phyloP scores from a whole-genome alignment of 2,888 invertebrate species.

The Seira ritae region DNA sequence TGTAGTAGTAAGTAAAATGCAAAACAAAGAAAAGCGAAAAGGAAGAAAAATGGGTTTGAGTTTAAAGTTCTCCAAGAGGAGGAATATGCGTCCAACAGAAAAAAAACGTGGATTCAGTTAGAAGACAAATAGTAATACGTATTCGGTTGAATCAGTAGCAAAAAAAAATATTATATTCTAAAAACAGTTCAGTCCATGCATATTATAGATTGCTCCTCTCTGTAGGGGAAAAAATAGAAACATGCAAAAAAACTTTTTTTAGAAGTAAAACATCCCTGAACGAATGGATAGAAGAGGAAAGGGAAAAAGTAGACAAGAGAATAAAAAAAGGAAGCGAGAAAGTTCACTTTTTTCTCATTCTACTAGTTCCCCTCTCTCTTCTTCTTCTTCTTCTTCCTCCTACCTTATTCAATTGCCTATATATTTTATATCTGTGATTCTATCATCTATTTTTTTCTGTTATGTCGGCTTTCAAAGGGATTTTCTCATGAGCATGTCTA shows the following conservation, averaged over 20 bases:
- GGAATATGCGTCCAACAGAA: conserved; percentile 29
- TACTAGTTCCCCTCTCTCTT: conserved; percentile 32
- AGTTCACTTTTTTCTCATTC: no score
- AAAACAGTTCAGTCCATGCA: conserved; percentile 30
- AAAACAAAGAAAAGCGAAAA: conserved; percentile 4
- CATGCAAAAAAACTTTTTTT: conserved; percentile 57
- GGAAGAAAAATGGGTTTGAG: conserved; percentile 59
- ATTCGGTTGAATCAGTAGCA: neutral
- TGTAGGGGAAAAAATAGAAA: conserved; percentile 42
- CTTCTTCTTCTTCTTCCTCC: conserved; percentile 23
- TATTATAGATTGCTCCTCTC: conserved; percentile 60
- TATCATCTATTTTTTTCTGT: conserved; percentile 22
- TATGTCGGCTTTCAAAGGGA: conserved; percentile 45
- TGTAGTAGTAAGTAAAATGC: neutral
- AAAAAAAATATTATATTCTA: conserved; percentile 48
- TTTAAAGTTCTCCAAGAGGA: conserved; percentile 55
- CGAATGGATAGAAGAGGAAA: neutral
- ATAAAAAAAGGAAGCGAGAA: conserved; percentile 22
- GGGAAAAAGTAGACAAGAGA: neutral
- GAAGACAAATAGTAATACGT: conserved; percentile 56
- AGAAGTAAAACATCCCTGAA: conserved; percentile 41
- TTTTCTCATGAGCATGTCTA: conserved; percentile 46
- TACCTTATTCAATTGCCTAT: conserved; percentile 19
- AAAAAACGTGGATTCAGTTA: conserved; percentile 29
- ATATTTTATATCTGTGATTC: conserved; percentile 25